Evolutionary conservation across 64 coral and sea anemone species (phyloP).

Genomic region (Actinia equina): DNA sequence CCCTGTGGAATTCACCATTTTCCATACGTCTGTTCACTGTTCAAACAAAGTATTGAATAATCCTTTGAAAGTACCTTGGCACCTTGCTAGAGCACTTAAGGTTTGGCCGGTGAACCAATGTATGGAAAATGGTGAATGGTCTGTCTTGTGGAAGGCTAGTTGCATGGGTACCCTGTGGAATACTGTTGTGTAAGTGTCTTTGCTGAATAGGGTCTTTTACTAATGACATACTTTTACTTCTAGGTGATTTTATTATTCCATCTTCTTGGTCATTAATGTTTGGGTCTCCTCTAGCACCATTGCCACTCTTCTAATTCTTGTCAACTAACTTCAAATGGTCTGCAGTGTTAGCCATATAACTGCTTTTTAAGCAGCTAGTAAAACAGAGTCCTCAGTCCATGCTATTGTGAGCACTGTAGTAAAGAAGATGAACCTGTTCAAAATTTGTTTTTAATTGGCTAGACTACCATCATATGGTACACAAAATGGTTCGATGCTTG

Average conservation of each 20-base stretch:
- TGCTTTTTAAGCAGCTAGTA: background rate
- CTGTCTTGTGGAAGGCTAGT: background rate
- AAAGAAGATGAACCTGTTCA: too few relatives aligned
- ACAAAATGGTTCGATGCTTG: background rate
- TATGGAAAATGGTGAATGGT: too few relatives aligned
- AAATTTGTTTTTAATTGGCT: too few relatives aligned
- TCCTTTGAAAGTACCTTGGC: too few relatives aligned
- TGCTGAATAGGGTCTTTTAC: background rate
- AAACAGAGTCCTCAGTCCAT: too few relatives aligned
- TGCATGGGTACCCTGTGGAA: background rate
- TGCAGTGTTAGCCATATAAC: background rate
- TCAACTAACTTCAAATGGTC: background rate
- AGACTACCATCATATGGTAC: too few relatives aligned
- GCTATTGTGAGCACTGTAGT: too few relatives aligned
- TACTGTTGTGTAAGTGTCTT: background rate
- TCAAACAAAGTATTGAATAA: too few relatives aligned
- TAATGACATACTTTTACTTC: background rate
- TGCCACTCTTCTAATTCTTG: background rate
- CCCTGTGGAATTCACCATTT: too few relatives aligned
- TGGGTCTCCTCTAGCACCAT: slow-evolving; percentile 45
- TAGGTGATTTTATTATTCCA: slow-evolving; percentile 69
- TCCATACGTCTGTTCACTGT: too few relatives aligned
- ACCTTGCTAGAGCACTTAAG: background rate
- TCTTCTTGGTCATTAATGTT: slow-evolving; percentile 81
- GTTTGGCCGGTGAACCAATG: too few relatives aligned